phyloP scores from a whole-genome alignment of 2,113 vertebrate species.

The Megaceryle maxima region DNA sequence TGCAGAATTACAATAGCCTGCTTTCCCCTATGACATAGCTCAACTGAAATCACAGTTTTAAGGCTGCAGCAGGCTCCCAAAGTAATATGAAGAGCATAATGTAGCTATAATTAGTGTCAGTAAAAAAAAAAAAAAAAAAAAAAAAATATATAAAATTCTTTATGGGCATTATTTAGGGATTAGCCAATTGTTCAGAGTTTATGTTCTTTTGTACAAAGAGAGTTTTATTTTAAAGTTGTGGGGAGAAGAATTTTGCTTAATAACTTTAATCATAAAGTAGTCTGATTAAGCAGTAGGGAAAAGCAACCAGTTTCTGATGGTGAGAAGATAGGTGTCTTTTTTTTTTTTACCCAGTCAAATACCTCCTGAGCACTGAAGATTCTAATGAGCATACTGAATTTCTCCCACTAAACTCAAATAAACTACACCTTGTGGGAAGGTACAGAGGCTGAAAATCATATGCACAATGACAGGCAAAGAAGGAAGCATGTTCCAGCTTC shows the following conservation, averaged over 20 bases:
- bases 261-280: not conserved
- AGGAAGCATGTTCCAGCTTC: not conserved
- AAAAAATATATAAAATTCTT: not conserved
- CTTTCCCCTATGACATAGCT: not conserved
- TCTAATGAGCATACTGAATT: not conserved
- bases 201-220: not conserved
- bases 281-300: not conserved
- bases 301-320: not conserved
- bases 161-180: not conserved
- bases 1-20: not conserved
- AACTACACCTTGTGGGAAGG: not conserved
- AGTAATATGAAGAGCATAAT: not conserved
- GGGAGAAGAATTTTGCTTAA: constrained; percentile 3
- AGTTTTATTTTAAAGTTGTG: not conserved
- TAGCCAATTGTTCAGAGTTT: not conserved
- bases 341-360: not conserved
- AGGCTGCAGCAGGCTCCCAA: not conserved
- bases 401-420: not conserved
- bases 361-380: not conserved
- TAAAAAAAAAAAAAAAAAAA: not conserved
- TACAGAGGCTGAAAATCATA: not conserved
- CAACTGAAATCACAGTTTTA: not conserved
- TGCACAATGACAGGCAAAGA: not conserved
- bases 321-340: not conserved
- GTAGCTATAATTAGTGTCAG: constrained; percentile 2